Conservation (phyloP, 2,113 vertebrate genomes). For the Zootoca vivipara region DNA sequence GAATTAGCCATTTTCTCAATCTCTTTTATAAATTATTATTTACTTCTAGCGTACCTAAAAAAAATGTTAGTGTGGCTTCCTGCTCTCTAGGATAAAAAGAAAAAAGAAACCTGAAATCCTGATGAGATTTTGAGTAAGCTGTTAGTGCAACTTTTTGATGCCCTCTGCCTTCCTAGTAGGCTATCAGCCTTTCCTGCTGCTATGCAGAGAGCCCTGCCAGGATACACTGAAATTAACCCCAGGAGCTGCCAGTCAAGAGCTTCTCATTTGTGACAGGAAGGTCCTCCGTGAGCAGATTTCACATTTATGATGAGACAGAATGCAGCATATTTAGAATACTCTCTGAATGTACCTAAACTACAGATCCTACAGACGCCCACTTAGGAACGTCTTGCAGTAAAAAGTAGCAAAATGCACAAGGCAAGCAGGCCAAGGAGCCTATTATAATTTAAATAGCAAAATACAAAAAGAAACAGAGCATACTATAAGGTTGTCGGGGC, state of each 20-base stretch:
- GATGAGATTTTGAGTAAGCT: constrained; percentile 37
- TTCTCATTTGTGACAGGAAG: background rate
- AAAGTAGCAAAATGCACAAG: background rate
- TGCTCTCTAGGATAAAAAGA: constrained; percentile 41
- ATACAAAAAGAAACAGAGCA: background rate
- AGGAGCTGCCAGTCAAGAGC: constrained; percentile 17
- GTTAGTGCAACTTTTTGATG: constrained; percentile 17
- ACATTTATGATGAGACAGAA: background rate
- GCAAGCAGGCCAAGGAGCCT: background rate
- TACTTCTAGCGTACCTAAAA: constrained; percentile 30
- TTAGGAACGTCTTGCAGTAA: background rate
- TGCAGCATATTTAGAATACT: background rate
- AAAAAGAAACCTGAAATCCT: constrained; percentile 44
- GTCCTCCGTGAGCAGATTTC: background rate
- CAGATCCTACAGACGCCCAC: too few species aligned
- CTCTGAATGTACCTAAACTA: background rate
- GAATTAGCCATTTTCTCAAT: background rate
- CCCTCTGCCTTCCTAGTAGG: constrained; percentile 22
- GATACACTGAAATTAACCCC: constrained; percentile 5
- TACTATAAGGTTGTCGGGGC: background rate
- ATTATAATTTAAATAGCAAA: background rate
- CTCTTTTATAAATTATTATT: constrained; percentile 38
- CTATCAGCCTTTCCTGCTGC: constrained; percentile 43
- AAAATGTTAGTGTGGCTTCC: constrained; percentile 22
- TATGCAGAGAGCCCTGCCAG: constrained; percentile 20